Base-by-base conservation (phyloP, 2,888 invertebrate genomes). In the Dusona sp. region DNA sequence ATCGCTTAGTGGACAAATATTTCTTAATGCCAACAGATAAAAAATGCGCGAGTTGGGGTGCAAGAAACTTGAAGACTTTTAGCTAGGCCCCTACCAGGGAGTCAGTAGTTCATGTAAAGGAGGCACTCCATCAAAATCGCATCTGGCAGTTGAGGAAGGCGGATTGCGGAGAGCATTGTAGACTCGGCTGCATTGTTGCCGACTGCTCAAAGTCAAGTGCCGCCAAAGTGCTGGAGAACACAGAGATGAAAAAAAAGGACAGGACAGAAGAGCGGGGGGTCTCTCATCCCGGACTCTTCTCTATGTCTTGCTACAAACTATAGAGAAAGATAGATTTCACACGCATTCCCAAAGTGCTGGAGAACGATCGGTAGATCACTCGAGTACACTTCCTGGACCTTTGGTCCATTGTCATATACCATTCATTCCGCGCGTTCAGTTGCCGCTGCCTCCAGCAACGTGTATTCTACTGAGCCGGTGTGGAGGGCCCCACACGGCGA, bases 401-500 rank as follows among this genome's bases (percentile, higher is more conserved):
- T 84, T 61, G 57, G 72, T 48, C 89, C 87, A 91, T 92, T 92
- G 92, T 92, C 89, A 85, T 87, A 73, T 74, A 54, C 90, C 88
- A 91, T 91, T 90, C 90, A 90, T 88, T 87, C 79, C 29, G 36
- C 85, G 86, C 87, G 88, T 84, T 87, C 89, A 57, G 82, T 82
- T 84, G 75, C 75, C 70, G 68, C 88, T 85, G 86, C 89, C 89
- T 90, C 91, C 90, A 90, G 90, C 88, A 88, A 84, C 88, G 89
- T 81, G 88, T 89, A 74, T 81, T 67, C 64, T 70, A 68, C 89
- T 88, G 86, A 89, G 88, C 89, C 89, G 73, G 86, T 87, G 85
- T 84, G 88, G 87, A 88, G 86, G 93, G 93, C 93, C 93, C 93
- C 93, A 93, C 93, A 93, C 92, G 93, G 92, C 79, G 93, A 91